Conservation (phyloP, 2,797 vertebrate species). For the Myripristis murdjan region DNA sequence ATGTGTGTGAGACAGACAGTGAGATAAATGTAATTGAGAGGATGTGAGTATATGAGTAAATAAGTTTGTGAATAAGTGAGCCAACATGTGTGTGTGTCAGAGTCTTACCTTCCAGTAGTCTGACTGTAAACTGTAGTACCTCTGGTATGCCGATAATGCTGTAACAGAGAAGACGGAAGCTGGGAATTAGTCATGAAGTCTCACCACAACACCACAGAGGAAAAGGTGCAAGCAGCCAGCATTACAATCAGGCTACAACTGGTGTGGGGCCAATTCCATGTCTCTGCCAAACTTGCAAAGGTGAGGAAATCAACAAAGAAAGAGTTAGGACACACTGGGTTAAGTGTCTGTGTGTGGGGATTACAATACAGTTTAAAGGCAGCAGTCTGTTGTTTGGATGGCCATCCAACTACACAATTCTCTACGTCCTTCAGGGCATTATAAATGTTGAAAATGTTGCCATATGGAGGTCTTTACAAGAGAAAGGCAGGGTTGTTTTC, state of each 20-base stretch:
- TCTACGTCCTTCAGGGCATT: background rate
- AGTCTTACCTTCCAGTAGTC: constrained; percentile 99
- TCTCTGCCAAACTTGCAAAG: background rate
- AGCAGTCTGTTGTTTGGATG: background rate
- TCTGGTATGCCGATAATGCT: constrained; percentile 99
- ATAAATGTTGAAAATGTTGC: background rate
- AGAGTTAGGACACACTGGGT: background rate
- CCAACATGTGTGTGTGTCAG: background rate
- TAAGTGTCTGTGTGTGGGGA: background rate
- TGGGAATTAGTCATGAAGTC: constrained; percentile 8
- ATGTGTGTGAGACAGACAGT: background rate
- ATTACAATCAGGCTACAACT: background rate
- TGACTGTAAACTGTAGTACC: constrained; percentile 99
- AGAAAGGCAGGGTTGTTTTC: too few relatives aligned
- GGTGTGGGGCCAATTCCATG: background rate
- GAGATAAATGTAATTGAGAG: background rate
- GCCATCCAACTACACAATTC: background rate
- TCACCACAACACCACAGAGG: background rate
- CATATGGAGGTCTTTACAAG: too few relatives aligned
- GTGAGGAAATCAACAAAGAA: background rate
- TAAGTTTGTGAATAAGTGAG: background rate
- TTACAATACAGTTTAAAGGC: background rate
- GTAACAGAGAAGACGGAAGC: constrained; percentile 70
- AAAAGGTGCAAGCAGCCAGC: constrained; percentile 8
- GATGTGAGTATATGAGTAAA: background rate